A percentile compares a stretch with the other conserved stretches of the same genome.
Evolutionary conservation across 2,888 invertebrate genomes (phyloP).

Genomic region (Orthosia gothica): DNA sequence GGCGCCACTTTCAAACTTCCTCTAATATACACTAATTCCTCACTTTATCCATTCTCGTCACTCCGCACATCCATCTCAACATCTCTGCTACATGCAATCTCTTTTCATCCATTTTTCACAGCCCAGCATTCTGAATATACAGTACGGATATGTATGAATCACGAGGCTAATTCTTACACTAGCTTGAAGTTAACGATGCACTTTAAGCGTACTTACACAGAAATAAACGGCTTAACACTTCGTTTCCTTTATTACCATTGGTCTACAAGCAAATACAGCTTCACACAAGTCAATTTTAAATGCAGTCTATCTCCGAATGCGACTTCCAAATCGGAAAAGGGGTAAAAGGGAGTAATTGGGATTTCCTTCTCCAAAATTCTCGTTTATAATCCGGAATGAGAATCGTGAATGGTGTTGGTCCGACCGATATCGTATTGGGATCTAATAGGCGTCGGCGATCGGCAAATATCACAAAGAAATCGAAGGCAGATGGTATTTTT

Average conservation of each 20-base stretch:
- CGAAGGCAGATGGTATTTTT: conserved; percentile 20
- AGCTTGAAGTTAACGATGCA: no score
- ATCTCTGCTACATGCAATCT: no score
- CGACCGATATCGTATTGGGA: conserved; percentile 25
- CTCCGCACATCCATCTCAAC: no score
- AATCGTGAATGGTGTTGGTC: conserved; percentile 36
- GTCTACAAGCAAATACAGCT: background rate
- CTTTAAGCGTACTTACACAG: background rate
- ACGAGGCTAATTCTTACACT: no score
- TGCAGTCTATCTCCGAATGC: conserved; percentile 3
- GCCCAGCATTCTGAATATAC: no score
- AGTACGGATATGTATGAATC: no score
- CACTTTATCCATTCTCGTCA: no score
- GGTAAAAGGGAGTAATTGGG: conserved; percentile 35
- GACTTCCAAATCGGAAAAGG: conserved; percentile 9
- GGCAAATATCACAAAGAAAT: conserved; percentile 37
- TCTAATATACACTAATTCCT: no score
- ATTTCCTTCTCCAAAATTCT: conserved; percentile 35
- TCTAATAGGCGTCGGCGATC: conserved; percentile 21
- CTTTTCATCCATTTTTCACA: no score
- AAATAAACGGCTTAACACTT: background rate
- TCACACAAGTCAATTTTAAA: background rate
- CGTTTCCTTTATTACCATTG: background rate
- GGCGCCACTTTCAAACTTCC: no score
- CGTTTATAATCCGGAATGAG: conserved; percentile 34